Evolutionary conservation across 2,888 invertebrate species (phyloP), one percentile per base, ranked within the genome.

Genomic region (Branchellion lobata): DNA sequence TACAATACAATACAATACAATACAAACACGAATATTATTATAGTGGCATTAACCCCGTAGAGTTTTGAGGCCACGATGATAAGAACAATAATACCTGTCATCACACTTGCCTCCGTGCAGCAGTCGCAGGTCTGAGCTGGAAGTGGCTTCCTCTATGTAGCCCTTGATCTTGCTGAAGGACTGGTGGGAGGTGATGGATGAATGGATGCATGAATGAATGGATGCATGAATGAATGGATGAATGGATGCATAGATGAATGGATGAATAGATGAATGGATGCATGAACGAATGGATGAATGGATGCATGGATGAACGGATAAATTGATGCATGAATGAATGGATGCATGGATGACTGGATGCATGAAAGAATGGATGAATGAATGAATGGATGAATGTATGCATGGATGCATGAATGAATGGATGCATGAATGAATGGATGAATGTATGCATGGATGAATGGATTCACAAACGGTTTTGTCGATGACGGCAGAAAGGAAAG

Each of bases 401-500:
- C 11, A 61, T 61, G 27, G 34, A 27, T 21, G 33, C 2, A 71
- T 27, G 34, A 11, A 71, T 27, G 31, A 61, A 76, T 24, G 11
- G 34, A 31, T 61, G n/a, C 11, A 61, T 61, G 27, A 65, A 27
- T 21, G 33, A 24, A n/a, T n/a, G n/a, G 5, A 71, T 27, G 34
- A 11, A 71, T 27, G 31, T 14, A 76, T 24, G 11, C 11, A 31
- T 61, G n/a, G 53, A 61, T 61, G 27, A 65, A 27, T 21, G 33
- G 8, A 40, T 40, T 5, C n/a, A 73, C 78, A 57, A 34, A 87
- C 95, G 86, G 92, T 93, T 69, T 92, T 93, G 87, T 99, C 98
- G 85, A 99, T 99, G 1, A 99, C 99, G 65, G 98, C 96, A n/a
- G 93, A 93, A 79, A 93, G 91, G 87, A 98, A 99, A 3, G 91